Conservation (phyloP, 2,797 vertebrate species). For the Pangasius larnaudii region DNA sequence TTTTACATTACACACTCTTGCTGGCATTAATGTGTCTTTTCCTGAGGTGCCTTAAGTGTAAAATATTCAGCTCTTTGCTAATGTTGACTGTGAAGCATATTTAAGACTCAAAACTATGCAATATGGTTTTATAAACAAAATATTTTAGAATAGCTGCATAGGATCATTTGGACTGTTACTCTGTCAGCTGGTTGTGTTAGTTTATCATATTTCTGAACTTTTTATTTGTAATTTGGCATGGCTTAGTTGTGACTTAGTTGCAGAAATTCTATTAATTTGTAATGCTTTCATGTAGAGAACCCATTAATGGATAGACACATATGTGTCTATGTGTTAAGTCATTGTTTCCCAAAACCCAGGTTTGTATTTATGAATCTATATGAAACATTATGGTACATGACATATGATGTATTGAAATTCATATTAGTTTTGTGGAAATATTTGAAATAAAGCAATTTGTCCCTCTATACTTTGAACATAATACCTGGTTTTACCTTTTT, state of each 20-base stretch:
- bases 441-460: constrained; percentile 29
- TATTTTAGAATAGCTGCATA: constrained; percentile 16
- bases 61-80: constrained; percentile 21
- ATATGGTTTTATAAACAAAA: constrained; percentile 28
- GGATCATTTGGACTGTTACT: constrained; percentile 25
- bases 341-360: constrained; percentile 4
- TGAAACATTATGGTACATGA: constrained; percentile 32
- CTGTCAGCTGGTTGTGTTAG: constrained; percentile 11
- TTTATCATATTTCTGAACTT: constrained; percentile 13
- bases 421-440: constrained; percentile 23
- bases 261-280: constrained; percentile 21
- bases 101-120: constrained; percentile 38
- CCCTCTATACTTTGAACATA: not conserved
- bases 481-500: not conserved
- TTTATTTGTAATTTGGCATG: constrained; percentile 19
- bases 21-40: constrained; percentile 30
- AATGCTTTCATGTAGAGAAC: constrained; percentile 13
- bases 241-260: constrained; percentile 12
- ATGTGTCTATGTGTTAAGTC: constrained; percentile 9
- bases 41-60: constrained; percentile 30
- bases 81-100: constrained; percentile 41
- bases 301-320: constrained; percentile 2
- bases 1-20: constrained; percentile 29
- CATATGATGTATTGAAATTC: constrained; percentile 12
- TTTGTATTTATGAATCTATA: constrained; percentile 43